phyloP scores from a whole-genome alignment of 2,888 invertebrate genomes.

The Parascotia fuliginaria region DNA sequence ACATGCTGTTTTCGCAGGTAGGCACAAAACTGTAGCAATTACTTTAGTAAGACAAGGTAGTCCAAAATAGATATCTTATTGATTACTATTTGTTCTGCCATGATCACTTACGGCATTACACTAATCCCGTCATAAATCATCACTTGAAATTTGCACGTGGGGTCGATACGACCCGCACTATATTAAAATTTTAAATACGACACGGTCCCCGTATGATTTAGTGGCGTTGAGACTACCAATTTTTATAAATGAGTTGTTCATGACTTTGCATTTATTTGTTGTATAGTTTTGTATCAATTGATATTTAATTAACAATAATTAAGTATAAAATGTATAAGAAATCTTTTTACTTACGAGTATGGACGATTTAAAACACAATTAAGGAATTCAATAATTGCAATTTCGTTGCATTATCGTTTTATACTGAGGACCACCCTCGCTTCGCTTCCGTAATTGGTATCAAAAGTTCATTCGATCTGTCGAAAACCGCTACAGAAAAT shows the following conservation, averaged over 20 bases:
- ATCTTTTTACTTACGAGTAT: too few relatives aligned
- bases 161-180: conserved; percentile 43
- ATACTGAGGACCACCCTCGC: too few relatives aligned
- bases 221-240: conserved; percentile 68
- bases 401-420: too few relatives aligned
- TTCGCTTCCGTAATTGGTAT: too few relatives aligned
- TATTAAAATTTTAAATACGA: conserved; percentile 68
- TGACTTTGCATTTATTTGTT: conserved; percentile 65
- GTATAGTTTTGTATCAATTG: conserved; percentile 26
- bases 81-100: background rate
- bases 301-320: conserved; percentile 26
- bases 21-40: too few relatives aligned
- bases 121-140: conserved; percentile 9
- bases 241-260: conserved; percentile 70
- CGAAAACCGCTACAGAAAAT: too few relatives aligned
- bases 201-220: conserved; percentile 75
- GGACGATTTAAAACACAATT: too few relatives aligned
- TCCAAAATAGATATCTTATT: background rate
- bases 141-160: conserved; percentile 26
- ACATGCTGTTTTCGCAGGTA: too few relatives aligned
- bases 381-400: too few relatives aligned
- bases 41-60: too few relatives aligned
- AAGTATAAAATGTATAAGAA: too few relatives aligned
- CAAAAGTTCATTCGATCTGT: too few relatives aligned
- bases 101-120: background rate